Conservation (phyloP, 2,113 vertebrate genomes). For the Pitta sordida region DNA sequence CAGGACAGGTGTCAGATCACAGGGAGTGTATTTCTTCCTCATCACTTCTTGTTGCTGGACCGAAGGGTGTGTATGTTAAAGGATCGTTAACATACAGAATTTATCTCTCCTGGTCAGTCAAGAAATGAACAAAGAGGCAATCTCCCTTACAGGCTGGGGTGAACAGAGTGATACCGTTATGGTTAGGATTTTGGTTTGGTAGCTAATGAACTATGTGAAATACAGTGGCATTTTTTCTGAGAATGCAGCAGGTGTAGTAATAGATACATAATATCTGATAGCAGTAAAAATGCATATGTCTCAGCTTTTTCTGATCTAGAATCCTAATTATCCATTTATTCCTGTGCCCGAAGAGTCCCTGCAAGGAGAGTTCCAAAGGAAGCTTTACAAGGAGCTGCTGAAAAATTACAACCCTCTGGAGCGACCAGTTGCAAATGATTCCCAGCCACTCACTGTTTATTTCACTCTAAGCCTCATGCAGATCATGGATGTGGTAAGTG, state of each 20-base stretch:
- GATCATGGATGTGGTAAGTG: conserved; percentile 95
- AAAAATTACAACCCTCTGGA: conserved; percentile 83
- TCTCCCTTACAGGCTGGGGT: neutral
- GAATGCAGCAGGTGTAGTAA: neutral
- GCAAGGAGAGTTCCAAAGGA: conserved; percentile 87
- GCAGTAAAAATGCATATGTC: neutral
- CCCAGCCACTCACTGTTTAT: conserved; percentile 83
- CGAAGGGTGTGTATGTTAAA: neutral
- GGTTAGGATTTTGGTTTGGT: neutral
- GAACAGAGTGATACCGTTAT: neutral
- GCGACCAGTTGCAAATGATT: conserved; percentile 89
- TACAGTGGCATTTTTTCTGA: neutral
- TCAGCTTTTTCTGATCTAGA: neutral
- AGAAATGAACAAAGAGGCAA: neutral
- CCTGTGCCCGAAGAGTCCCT: conserved; percentile 77
- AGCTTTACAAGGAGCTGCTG: conserved; percentile 84
- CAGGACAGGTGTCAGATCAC: neutral
- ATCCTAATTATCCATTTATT: neutral
- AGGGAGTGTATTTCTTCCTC: neutral
- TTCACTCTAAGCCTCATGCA: conserved; percentile 90
- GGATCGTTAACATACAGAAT: neutral
- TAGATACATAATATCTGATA: neutral
- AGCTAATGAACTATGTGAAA: neutral
- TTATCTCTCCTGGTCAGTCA: neutral
- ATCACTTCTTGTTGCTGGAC: neutral